Base-by-base conservation (phyloP, 2,797 vertebrate genomes). In the Moxostoma hubbsi region DNA sequence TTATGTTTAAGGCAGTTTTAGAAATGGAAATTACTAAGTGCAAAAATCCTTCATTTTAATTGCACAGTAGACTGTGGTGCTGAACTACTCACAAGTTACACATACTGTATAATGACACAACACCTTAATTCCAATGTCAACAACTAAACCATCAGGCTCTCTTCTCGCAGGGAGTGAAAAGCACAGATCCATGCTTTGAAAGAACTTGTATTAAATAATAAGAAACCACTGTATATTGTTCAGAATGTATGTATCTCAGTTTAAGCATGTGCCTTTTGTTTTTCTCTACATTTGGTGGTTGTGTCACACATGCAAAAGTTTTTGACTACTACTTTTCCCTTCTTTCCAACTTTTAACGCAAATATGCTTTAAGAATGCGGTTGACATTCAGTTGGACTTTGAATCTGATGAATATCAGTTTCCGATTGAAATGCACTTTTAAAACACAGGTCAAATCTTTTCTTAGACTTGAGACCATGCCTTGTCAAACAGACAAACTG, bases 401-500 rank as follows among this genome's bases (percentile, higher is more conserved):
- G 2, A 45, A 13, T 45, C 61, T 63, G 59, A 61, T 12, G 12
- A 62, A 53, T 54, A 54, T 53, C 51, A 12, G 51, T 13, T 12
- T 6, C 11, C 10, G 5, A 7, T 62, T 10, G 18, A 11, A 62
- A 10, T 36, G 11, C 59, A 36, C 36, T 36, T 36, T 36, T 36
- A 36, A 36, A 36, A 36, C 36, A 43, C 59, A 62, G 24, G 24
- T 43, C 1, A 63, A 45, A 45, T 63, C 11, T 63, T 24, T 45
- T 63, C 45, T 43, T 10, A 13, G 61, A 7, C 13, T 62, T 6
- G 1, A 61, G 18, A 61, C 18, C 18, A 12, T 61, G 58, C 11
- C 18, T 45, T 62, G 59, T 62, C 59, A 62, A 62, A 62, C 59
- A 62, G 43, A 62, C 59, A 62, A 63, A 63, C 11, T 36, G 61